Conservation (phyloP, 2,113 vertebrate species). For the Platichthys stellatus region DNA sequence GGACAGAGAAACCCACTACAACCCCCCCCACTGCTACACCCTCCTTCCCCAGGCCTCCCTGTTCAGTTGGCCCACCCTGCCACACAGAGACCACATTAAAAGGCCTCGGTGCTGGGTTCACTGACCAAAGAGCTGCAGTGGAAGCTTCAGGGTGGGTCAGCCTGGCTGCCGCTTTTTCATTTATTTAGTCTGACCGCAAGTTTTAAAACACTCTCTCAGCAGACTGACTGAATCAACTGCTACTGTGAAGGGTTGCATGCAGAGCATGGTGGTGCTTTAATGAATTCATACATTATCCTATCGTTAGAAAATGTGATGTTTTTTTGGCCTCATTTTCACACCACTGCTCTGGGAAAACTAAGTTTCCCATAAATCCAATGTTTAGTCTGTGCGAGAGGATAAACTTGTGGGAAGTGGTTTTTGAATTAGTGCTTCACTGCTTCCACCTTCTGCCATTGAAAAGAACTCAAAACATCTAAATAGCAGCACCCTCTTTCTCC, state of each 20-base stretch:
- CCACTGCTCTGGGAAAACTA: neutral
- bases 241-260: neutral
- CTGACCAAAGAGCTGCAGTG: slow-evolving; percentile 13
- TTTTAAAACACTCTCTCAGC: slow-evolving; percentile 14
- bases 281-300: neutral
- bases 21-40: neutral
- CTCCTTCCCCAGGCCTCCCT: slow-evolving; percentile 31
- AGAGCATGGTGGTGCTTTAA: neutral
- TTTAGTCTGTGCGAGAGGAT: neutral
- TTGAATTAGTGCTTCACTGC: neutral
- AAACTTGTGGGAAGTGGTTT: neutral
- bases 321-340: slow-evolving; percentile 10
- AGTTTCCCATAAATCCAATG: slow-evolving; percentile 1
- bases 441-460: slow-evolving; percentile 2
- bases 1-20: neutral
- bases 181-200: slow-evolving; percentile 24
- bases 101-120: slow-evolving; percentile 30
- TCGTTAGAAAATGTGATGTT: neutral
- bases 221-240: neutral
- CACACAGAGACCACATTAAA: slow-evolving; percentile 55
- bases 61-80: slow-evolving; percentile 31
- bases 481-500: slow-evolving; percentile 4
- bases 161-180: slow-evolving; percentile 16
- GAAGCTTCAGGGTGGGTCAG: slow-evolving; percentile 38
- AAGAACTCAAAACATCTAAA: neutral